These are phyloP conservation scores for Ictalurus punctatus DNA, from an alignment of 2,113 vertebrate species.

Conservation along the genomic window DNA sequence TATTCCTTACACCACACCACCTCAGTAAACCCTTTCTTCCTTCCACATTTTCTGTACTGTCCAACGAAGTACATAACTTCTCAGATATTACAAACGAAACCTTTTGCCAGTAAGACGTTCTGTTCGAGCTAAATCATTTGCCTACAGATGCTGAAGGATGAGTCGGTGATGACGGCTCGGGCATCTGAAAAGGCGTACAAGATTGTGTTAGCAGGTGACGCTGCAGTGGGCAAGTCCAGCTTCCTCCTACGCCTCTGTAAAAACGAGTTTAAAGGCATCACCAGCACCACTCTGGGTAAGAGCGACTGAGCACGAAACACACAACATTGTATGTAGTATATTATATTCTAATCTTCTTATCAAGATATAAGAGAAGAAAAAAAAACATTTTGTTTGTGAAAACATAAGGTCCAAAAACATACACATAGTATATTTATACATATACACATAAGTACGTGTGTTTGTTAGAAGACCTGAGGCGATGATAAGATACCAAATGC, in stretches of 20 bases:
- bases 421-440: background rate
- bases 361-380: background rate
- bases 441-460: background rate
- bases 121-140: background rate
- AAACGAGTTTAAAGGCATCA: conserved; percentile 89
- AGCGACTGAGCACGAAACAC: background rate
- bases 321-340: too few species aligned
- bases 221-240: conserved; percentile 95
- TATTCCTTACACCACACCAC: background rate
- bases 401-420: background rate
- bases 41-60: background rate
- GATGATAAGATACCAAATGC: background rate
- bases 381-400: background rate
- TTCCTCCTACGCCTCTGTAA: conserved; percentile 94
- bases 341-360: too few species aligned
- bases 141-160: conserved; percentile 36
- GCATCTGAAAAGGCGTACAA: conserved; percentile 85
- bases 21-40: background rate
- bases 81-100: background rate
- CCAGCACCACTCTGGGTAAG: conserved; percentile 86
- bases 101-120: background rate
- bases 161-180: conserved; percentile 63
- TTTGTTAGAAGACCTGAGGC: too few species aligned
- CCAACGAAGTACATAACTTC: background rate
- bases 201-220: conserved; percentile 91